Conservation (phyloP, 2,888 invertebrate genomes). For the Antheraea yamamai region DNA sequence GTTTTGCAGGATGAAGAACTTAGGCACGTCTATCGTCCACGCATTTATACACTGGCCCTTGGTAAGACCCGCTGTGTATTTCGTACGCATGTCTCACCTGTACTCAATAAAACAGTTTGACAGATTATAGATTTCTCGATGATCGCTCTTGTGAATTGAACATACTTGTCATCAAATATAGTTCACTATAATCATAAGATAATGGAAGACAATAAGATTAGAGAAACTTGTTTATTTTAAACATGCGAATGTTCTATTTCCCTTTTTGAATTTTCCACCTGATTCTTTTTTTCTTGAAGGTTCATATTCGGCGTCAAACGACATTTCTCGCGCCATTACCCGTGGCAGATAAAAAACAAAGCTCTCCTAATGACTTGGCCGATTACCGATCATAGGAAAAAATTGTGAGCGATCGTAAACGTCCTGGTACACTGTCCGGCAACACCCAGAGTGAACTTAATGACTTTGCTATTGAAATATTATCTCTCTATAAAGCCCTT, state of each 20-base stretch:
- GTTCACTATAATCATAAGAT: background rate
- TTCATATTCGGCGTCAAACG: slow-evolving; percentile 49
- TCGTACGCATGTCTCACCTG: no score
- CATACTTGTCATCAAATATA: no score
- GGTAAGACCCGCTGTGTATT: no score
- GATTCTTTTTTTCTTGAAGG: slow-evolving; percentile 3
- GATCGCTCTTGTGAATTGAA: no score
- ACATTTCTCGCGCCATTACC: slow-evolving; percentile 70
- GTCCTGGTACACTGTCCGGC: background rate
- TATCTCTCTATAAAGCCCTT: background rate
- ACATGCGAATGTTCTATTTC: background rate
- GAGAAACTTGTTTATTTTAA: background rate
- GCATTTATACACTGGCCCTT: no score
- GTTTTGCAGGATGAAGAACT: no score
- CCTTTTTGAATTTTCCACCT: background rate
- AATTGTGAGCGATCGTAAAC: slow-evolving; percentile 27
- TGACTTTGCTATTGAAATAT: slow-evolving; percentile 5
- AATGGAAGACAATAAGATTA: background rate
- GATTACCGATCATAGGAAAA: slow-evolving; percentile 71
- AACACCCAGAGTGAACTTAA: background rate
- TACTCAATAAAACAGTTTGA: no score
- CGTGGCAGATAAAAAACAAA: slow-evolving; percentile 64
- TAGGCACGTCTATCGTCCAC: no score
- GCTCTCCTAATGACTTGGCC: slow-evolving; percentile 67
- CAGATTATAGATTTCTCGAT: no score